Evolutionary conservation across 1,140 invertebrate genomes (phyloP), one percentile per base, ranked within the genome.

Genomic region (Trichonephila inaurata): DNA sequence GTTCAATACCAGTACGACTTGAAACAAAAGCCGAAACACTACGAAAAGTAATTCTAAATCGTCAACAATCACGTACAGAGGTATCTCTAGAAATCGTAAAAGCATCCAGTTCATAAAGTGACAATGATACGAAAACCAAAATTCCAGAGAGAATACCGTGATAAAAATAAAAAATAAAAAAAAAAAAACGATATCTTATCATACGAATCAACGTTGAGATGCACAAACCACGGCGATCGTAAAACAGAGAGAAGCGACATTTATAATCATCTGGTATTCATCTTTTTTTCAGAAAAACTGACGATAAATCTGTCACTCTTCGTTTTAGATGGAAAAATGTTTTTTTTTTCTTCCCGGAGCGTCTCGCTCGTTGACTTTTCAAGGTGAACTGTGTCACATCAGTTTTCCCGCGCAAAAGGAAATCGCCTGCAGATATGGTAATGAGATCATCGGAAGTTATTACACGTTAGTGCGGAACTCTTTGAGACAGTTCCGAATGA

Each of bases 361-460:
- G 44, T 61, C 21, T 12, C 16, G 14, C 58, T 85, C 44, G 58
- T n/a, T 85, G 51, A 21, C 51, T 85, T 85, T 85, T 85, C 83
- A 85, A 85, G 83, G 83, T 85, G 83, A 85, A 85, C n/a, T 28
- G 83, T 85, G 83, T 85, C 40, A 58, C 58, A 85, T 85, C 28
- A 16, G 7, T 77, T 51, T 51, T 77, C 28, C 72, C 72, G 33
- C 72, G 33, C 72, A 24, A 40, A 33, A 77, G 72, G 72, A 77
- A 77, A 77, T 77, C 72, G 18, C 16, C 28, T 77, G 72, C 72
- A 77, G 51, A 51, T 40, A 77, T 77, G 24, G 18, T 77, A 77
- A 77, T 77, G 28, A 40, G 33, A 40, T 40, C 2, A 77, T 77
- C 72, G 72, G 72, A 77, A 72, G 28, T 14, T 33, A 72, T 72